These are phyloP conservation scores for Penaeus vannamei DNA, from an alignment of 1,140 invertebrate species.

Conservation along the genomic window DNA sequence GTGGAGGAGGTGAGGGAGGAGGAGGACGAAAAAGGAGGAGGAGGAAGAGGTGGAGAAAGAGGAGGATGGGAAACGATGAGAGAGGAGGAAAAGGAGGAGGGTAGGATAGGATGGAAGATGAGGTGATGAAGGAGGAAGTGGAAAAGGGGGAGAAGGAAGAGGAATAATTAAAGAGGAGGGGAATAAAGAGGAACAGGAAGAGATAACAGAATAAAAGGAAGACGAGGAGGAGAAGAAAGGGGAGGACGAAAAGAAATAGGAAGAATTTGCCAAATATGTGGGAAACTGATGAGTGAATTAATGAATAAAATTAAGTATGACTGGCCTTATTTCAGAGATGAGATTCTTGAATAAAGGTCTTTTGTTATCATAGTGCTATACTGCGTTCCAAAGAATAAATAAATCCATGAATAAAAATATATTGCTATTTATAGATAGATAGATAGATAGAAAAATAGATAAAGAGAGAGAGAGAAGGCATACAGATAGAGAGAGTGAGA, in stretches of 20 bases:
- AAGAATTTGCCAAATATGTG: neutral
- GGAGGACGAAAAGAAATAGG: neutral
- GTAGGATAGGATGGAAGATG: neutral
- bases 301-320: no score
- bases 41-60: neutral
- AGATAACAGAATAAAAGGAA: neutral
- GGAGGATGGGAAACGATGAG: neutral
- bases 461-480: no score
- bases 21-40: neutral
- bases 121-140: neutral
- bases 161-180: no score
- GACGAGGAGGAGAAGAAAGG: neutral
- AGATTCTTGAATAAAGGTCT: no score
- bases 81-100: conserved; percentile 9
- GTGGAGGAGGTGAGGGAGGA: neutral
- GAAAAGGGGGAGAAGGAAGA: neutral
- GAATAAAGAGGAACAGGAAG: neutral
- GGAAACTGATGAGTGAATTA: no score
- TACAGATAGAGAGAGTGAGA: no score
- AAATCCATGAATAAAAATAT: no score
- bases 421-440: no score
- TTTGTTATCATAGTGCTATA: no score
- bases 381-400: no score
- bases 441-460: no score
- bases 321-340: no score